These are phyloP conservation scores for Drosophila kambysellisi DNA, from an alignment of 2,888 invertebrate genomes.

Conservation along the genomic window DNA sequence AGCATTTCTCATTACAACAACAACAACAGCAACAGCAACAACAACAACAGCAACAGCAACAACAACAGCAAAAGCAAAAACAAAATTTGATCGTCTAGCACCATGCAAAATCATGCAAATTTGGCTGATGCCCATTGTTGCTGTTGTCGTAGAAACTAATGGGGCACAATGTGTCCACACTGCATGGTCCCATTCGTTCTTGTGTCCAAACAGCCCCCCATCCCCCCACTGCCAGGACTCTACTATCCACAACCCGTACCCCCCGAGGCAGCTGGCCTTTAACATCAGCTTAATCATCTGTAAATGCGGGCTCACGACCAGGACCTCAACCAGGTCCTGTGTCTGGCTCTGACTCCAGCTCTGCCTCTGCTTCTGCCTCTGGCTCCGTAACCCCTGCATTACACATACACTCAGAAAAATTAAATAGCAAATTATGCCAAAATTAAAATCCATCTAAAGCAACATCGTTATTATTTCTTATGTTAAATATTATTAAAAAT, in stretches of 20 bases:
- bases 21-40: constrained; percentile 18
- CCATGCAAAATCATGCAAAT: constrained; percentile 77
- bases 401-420: constrained; percentile 28
- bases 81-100: constrained; percentile 28
- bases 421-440: neutral
- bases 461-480: neutral
- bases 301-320: constrained; percentile 74
- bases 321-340: constrained; percentile 38
- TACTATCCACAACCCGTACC: neutral
- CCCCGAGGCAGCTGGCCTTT: constrained; percentile 66
- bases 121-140: constrained; percentile 55
- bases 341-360: constrained; percentile 28
- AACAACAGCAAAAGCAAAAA: constrained; percentile 12
- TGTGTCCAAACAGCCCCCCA: neutral
- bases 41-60: constrained; percentile 11
- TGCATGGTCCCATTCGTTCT: constrained; percentile 28
- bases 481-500: neutral
- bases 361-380: constrained; percentile 14
- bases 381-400: constrained; percentile 47
- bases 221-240: neutral
- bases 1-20: constrained; percentile 73
- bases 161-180: constrained; percentile 80
- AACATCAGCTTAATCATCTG: constrained; percentile 84
- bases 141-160: constrained; percentile 74
- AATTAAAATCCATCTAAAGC: neutral